Conservation (phyloP, 2,888 invertebrate genomes). For the Scotopteryx bipunctaria region DNA sequence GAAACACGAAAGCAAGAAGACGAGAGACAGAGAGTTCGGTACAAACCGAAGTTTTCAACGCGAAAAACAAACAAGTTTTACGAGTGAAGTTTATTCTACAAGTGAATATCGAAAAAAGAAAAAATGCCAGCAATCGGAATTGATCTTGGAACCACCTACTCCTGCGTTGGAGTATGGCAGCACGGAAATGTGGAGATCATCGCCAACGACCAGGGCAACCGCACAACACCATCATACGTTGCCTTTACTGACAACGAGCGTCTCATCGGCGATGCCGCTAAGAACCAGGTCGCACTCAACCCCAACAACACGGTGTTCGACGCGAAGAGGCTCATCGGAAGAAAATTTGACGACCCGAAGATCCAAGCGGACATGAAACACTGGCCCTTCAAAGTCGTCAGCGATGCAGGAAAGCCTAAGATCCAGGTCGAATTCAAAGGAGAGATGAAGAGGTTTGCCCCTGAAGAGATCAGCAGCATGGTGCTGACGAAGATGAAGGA, state of each 20-base stretch:
- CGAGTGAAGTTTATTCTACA: constrained; percentile 18
- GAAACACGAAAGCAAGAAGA: constrained; percentile 56
- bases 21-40: constrained; percentile 54
- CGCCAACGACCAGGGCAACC: constrained; percentile 86
- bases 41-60: constrained; percentile 43
- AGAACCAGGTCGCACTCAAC: constrained; percentile 88
- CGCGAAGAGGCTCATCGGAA: constrained; percentile 92
- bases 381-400: constrained; percentile 91
- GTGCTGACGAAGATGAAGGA: constrained; percentile 93
- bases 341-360: constrained; percentile 87
- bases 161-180: constrained; percentile 80
- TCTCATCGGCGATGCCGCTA: constrained; percentile 87
- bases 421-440: constrained; percentile 87
- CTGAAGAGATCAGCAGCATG: constrained; percentile 89
- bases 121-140: constrained; percentile 82
- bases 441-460: constrained; percentile 85
- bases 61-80: constrained; percentile 22
- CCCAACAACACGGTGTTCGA: constrained; percentile 89
- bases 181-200: constrained; percentile 90
- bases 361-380: constrained; percentile 92
- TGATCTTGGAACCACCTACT: constrained; percentile 83
- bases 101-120: constrained; percentile 33
- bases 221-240: constrained; percentile 89
- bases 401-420: constrained; percentile 86
- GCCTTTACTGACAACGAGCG: constrained; percentile 88